Percentiles rank a stretch among this genome's conserved stretches.
phyloP scores from a whole-genome alignment of 2,797 vertebrate species.

The Orestias chungarensis region DNA sequence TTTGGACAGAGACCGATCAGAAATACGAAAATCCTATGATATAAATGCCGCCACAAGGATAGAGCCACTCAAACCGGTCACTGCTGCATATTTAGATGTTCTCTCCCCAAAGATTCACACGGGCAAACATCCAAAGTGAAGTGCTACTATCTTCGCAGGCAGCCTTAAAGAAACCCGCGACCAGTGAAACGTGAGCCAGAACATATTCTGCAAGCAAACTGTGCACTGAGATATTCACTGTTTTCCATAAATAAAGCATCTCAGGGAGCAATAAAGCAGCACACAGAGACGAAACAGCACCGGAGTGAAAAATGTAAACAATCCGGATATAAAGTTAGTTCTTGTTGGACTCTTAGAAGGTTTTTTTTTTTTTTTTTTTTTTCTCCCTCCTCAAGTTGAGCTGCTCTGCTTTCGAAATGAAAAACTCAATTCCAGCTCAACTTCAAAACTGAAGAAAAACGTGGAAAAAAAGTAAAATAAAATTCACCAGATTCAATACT shows the following conservation, averaged over 20 bases:
- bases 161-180: constrained; percentile 69
- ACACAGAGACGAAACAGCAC: constrained; percentile 56
- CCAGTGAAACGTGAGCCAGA: constrained; percentile 75
- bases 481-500: constrained; percentile 39
- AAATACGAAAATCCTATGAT: constrained; percentile 66
- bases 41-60: constrained; percentile 48
- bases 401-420: constrained; percentile 36
- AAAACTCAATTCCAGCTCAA: constrained; percentile 44
- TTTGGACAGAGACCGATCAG: constrained; percentile 47
- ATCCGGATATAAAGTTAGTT: constrained; percentile 66
- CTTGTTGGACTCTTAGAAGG: constrained; percentile 41
- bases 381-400: constrained; percentile 30
- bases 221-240: constrained; percentile 77
- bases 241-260: constrained; percentile 77
- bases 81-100: constrained; percentile 63
- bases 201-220: constrained; percentile 71
- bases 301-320: constrained; percentile 67
- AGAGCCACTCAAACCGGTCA: constrained; percentile 73
- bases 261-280: constrained; percentile 69
- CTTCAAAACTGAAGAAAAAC: constrained; percentile 45
- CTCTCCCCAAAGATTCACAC: constrained; percentile 66
- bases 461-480: constrained; percentile 33
- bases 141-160: constrained; percentile 72
- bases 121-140: constrained; percentile 72
- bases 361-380: constrained; percentile 28